Base-by-base conservation (phyloP, 1,140 invertebrate species). In the Bombus terrestris region DNA sequence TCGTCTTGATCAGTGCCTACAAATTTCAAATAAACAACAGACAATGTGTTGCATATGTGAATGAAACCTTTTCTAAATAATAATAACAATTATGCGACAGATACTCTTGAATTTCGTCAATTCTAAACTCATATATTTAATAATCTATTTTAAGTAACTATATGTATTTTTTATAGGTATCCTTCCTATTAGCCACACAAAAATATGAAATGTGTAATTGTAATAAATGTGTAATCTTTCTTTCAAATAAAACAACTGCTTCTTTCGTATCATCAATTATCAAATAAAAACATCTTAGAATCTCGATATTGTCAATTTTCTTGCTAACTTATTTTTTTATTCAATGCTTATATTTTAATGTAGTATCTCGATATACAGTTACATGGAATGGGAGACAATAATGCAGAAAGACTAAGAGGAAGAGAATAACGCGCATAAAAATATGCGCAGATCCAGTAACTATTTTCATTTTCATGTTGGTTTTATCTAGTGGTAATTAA, bases 381-480 rank as follows among this genome's bases (percentile, higher is more conserved):
- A 73, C 15, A 32, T 47, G 53, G 74, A 85, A 80, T 39, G 71
- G 72, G 59, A 86, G 77, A 77, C 76, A 47, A 77, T 62, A 62
- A 53, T 86, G 37, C 15, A 89, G 85, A 89, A 83, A 84, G 72
- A 89, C 39, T 81, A 86, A 89, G 79, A 89, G 72, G 85, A 89
- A 89, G 79, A 89, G 87, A 89, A 68, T 73, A 64, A 66, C 68
- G 41, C 79, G 32, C 82, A 35, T 39, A 57, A 82, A 73, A 47
- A 53, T 72, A 18, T 8, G 57, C 77, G 28, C 39, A 32, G 35
- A 35, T 64, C 32, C 69, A 32, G 39, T 74, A 53, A 73, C 43
- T 85, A 62, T 13, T 62, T 53, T 62, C 59, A 81, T 66, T 53
- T n/a, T 25, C 41, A 22, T 53, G 10, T 79, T 57, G 28, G 28